Conservation (phyloP, 2,113 vertebrate genomes). For the Caranx ignobilis region DNA sequence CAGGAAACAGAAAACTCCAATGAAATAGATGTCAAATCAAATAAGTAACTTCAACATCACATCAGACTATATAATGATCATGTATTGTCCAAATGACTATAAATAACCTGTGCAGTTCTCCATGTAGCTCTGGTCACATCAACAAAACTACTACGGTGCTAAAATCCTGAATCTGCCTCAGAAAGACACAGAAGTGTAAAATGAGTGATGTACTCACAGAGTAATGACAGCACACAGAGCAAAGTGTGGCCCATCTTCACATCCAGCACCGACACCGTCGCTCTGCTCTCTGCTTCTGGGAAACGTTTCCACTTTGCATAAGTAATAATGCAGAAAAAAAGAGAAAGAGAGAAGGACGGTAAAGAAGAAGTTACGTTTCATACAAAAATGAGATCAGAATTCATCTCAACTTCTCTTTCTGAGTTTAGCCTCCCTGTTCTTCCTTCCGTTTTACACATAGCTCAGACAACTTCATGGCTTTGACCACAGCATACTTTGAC, state of each 20-base stretch:
- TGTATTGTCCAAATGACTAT: too few species aligned
- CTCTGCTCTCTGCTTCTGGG: not conserved
- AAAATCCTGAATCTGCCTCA: not conserved
- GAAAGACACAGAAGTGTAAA: not conserved
- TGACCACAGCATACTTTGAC: not conserved
- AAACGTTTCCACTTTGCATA: not conserved
- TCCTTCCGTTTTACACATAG: not conserved
- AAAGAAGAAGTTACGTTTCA: not conserved
- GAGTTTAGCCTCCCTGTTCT: not conserved
- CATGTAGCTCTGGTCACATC: too few species aligned
- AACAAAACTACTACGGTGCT: not conserved
- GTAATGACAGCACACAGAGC: not conserved
- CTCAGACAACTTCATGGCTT: not conserved
- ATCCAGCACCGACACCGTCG: not conserved
- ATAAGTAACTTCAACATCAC: not conserved
- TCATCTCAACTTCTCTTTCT: not conserved
- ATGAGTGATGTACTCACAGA: constrained; percentile 22
- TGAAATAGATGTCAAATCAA: not conserved
- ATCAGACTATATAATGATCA: not conserved
- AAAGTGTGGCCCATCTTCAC: constrained; percentile 6
- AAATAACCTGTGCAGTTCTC: not conserved
- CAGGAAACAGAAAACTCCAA: not conserved
- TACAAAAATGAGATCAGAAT: not conserved
- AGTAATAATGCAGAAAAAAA: not conserved
- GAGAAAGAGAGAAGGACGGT: not conserved